phyloP scores from a whole-genome alignment of 2,888 invertebrate species.

The Cephonodes hylas region DNA sequence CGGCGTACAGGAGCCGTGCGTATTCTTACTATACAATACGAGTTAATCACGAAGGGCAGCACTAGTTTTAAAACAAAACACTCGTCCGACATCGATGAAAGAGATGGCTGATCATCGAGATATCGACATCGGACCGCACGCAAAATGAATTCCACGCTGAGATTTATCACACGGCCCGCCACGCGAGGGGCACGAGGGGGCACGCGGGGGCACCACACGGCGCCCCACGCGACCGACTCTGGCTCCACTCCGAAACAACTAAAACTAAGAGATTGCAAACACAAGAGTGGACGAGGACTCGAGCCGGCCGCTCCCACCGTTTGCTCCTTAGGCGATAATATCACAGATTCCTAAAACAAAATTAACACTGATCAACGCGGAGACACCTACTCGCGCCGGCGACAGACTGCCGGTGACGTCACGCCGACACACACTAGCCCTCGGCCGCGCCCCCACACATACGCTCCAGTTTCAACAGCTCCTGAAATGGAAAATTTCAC shows the following conservation, averaged over 20 bases:
- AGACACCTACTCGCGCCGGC: constrained; percentile 25
- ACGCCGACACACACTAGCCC: constrained; percentile 40
- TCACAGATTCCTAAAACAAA: constrained; percentile 74
- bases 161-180: background rate
- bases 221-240: constrained; percentile 8
- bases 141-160: background rate
- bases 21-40: background rate
- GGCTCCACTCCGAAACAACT: constrained; percentile 22
- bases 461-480: constrained; percentile 62
- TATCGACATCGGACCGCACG: constrained; percentile 3
- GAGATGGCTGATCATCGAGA: background rate
- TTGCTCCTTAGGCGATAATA: constrained; percentile 75
- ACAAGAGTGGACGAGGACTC: constrained; percentile 28
- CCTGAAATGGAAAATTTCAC: constrained; percentile 44
- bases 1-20: background rate
- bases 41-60: constrained; percentile 5
- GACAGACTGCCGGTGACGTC: constrained; percentile 17
- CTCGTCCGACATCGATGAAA: background rate
- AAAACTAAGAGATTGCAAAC: constrained; percentile 56
- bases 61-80: constrained; percentile 2
- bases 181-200: background rate
- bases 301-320: constrained; percentile 30
- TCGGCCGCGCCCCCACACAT: constrained; percentile 66
- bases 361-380: constrained; percentile 39
- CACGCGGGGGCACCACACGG: background rate